Evolutionary conservation across 2,888 invertebrate species (phyloP).

Genomic region (Diaperis boleti): DNA sequence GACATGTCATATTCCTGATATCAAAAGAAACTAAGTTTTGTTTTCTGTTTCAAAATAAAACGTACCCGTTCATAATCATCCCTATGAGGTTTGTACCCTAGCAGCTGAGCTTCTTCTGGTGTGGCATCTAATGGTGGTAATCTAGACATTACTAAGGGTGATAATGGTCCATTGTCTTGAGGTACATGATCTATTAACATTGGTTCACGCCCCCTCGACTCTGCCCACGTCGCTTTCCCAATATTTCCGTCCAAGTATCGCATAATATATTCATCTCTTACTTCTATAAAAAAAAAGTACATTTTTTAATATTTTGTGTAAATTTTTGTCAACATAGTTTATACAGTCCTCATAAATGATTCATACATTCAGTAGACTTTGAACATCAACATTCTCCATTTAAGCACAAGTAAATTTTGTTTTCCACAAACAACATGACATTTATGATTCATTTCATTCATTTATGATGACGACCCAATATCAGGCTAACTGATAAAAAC

Average conservation of each 20-base stretch:
- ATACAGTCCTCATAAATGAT: no score
- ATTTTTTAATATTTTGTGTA: no score
- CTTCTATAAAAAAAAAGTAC: no score
- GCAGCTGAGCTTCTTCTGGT: constrained; percentile 85
- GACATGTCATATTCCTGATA: constrained; percentile 87
- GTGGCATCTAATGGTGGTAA: constrained; percentile 86
- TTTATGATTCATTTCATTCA: neutral
- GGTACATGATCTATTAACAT: constrained; percentile 79
- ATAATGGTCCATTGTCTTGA: constrained; percentile 80
- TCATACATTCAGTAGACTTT: no score
- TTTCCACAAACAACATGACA: neutral
- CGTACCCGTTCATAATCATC: constrained; percentile 94
- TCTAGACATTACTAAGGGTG: constrained; percentile 78
- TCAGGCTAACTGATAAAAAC: no score
- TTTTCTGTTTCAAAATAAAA: constrained; percentile 26
- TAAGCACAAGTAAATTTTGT: no score
- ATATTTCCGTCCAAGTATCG: constrained; percentile 92
- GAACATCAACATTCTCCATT: no score
- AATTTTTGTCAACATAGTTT: no score
- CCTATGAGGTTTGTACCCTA: constrained; percentile 95
- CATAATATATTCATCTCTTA: constrained; percentile 90
- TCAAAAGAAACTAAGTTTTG: neutral
- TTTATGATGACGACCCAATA: no score
- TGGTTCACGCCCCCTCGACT: constrained; percentile 78
- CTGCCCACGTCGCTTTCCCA: constrained; percentile 88